Evolutionary conservation across 1,140 invertebrate genomes (phyloP).

Genomic region (Zeugodacus cucurbitae): DNA sequence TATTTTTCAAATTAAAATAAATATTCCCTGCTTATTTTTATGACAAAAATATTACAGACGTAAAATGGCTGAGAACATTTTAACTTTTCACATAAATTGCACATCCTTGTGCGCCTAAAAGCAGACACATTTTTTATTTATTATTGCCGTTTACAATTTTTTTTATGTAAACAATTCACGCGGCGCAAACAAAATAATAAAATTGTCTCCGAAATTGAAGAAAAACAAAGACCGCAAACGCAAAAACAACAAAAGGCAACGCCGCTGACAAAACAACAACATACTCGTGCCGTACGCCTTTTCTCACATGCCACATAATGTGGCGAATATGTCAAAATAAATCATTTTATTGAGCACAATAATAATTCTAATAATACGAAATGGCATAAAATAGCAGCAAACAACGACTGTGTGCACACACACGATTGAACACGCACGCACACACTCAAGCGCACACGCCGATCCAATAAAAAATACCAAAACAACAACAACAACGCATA

Average conservation of each 20-base stretch:
- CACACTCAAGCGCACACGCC: background rate
- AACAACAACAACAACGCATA: background rate
- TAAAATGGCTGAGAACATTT: background rate
- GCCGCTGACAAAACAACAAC: background rate
- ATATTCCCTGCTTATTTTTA: background rate
- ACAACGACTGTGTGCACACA: constrained; percentile 6
- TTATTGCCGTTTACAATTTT: background rate
- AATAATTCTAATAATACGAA: constrained; percentile 47
- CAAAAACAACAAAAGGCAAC: background rate
- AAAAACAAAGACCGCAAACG: background rate
- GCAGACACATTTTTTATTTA: background rate
- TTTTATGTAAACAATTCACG: background rate
- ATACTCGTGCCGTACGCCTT: background rate
- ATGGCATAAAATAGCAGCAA: constrained; percentile 31
- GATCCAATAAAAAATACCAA: constrained; percentile 2
- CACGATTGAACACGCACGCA: constrained; percentile 31
- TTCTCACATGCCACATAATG: constrained; percentile 25
- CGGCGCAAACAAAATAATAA: background rate
- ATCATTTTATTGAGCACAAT: constrained; percentile 46
- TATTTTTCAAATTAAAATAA: background rate
- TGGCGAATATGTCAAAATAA: constrained; percentile 47
- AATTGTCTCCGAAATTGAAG: background rate
- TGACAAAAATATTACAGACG: background rate
- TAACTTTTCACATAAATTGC: background rate
- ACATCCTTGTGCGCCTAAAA: background rate